These are phyloP conservation scores for Urocynchramus pylzowi DNA, from an alignment of 2,113 vertebrate genomes.

Conservation along the genomic window DNA sequence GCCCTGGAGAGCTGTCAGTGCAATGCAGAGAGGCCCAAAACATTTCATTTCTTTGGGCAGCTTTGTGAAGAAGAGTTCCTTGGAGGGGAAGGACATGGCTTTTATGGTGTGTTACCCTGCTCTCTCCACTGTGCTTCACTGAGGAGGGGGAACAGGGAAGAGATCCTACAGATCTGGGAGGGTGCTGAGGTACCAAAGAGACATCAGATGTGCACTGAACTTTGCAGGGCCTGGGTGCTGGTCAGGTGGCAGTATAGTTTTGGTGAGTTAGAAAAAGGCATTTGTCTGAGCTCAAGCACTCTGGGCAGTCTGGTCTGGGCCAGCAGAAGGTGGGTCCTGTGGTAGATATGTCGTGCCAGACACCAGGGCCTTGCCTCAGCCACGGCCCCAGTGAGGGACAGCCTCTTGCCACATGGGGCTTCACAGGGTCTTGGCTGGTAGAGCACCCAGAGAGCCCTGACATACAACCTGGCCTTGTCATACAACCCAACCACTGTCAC, in stretches of 20 bases:
- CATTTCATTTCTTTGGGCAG: not conserved
- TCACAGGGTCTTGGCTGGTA: not conserved
- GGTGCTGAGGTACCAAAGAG: not conserved
- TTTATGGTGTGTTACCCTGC: not conserved
- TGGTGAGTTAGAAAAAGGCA: not conserved
- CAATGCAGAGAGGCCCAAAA: not conserved
- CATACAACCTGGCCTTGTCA: not conserved
- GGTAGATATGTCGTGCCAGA: not conserved
- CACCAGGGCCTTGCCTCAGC: not conserved
- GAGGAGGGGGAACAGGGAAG: not conserved
- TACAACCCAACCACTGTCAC: not conserved
- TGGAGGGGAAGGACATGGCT: not conserved
- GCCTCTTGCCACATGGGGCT: not conserved
- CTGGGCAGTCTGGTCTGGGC: not conserved
- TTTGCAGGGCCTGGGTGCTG: not conserved
- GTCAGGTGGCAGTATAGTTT: not conserved
- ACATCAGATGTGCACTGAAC: not conserved
- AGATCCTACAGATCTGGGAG: not conserved
- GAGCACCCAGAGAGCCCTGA: not conserved
- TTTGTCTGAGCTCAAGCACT: not conserved
- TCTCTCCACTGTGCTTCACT: not conserved
- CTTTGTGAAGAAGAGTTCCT: not conserved
- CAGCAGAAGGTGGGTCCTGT: not conserved
- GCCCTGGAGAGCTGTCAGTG: not conserved
- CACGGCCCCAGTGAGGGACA: not conserved